Evolutionary conservation across 2,797 vertebrate species (phyloP).

Genomic region (Lindbergichthys nudifrons): DNA sequence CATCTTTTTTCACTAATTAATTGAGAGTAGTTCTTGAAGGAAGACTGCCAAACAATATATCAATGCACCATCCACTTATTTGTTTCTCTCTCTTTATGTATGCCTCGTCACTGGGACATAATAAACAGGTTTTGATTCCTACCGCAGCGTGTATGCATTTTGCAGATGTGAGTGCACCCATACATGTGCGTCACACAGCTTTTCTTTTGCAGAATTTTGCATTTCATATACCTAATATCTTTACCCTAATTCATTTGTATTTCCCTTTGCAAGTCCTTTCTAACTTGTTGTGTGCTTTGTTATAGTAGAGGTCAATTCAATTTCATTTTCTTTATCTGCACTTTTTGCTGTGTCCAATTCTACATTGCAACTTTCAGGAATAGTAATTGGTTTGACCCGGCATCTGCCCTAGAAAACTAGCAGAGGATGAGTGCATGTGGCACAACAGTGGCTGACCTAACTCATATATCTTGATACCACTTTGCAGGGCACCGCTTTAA

Average conservation of each 20-base stretch:
- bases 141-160: constrained; percentile 32
- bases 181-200: constrained; percentile 1
- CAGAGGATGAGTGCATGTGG: constrained; percentile 26
- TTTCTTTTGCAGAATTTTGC: no score
- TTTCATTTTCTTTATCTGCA: constrained; percentile 43
- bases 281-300: constrained; percentile 11
- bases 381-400: constrained; percentile 57
- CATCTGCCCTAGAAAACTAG: constrained; percentile 19
- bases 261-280: constrained; percentile 11
- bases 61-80: constrained; percentile 22
- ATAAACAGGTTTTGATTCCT: constrained; percentile 66
- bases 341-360: constrained; percentile 26
- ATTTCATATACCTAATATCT: neutral
- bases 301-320: constrained; percentile 45
- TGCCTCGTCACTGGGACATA: constrained; percentile 51
- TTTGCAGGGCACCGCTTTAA: constrained; percentile 23
- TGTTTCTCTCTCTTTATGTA: constrained; percentile 44
- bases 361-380: constrained; percentile 39
- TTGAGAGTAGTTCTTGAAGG: constrained; percentile 32
- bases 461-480: constrained; percentile 24
- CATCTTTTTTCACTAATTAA: constrained; percentile 52
- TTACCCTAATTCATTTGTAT: constrained; percentile 25
- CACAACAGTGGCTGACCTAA: constrained; percentile 12
- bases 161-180: constrained; percentile 35
- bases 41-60: constrained; percentile 37